Percentiles rank a stretch among this genome's conserved stretches.
Evolutionary conservation across 2,888 invertebrate genomes (phyloP).

Genomic region (Epinotia nisella): DNA sequence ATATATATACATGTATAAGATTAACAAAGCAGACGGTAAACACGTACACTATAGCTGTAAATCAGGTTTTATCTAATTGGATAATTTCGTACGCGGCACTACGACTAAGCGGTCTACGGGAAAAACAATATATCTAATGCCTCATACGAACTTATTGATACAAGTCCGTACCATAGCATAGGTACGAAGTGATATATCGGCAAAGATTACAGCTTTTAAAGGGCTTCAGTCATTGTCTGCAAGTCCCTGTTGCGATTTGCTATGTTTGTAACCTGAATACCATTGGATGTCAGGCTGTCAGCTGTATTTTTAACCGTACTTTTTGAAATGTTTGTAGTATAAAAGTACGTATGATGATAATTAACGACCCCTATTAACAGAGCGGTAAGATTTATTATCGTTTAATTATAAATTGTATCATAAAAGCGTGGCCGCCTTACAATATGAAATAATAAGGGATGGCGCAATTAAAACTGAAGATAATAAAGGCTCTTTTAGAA

Average conservation of each 20-base stretch:
- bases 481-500: neutral
- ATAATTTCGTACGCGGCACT: slow-evolving; percentile 11
- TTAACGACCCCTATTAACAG: neutral
- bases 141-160: slow-evolving; percentile 8
- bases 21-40: slow-evolving; percentile 14
- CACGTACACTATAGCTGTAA: slow-evolving; percentile 31
- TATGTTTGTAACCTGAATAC: neutral
- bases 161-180: neutral
- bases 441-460: neutral
- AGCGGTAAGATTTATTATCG: neutral
- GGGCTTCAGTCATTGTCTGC: slow-evolving; percentile 27
- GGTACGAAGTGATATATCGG: slow-evolving; percentile 19
- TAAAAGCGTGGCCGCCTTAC: neutral
- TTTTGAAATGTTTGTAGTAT: too few species aligned
- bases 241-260: neutral
- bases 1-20: too few species aligned
- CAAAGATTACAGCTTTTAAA: slow-evolving; percentile 25
- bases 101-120: neutral
- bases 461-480: slow-evolving; percentile 1
- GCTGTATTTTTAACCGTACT: too few species aligned
- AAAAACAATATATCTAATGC: neutral
- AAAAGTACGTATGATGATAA: neutral
- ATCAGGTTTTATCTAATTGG: slow-evolving; percentile 38
- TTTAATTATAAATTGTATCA: neutral
- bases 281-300: neutral